Base-by-base conservation (phyloP, 2,113 vertebrate species). In the Myrmophylax atrothorax region DNA sequence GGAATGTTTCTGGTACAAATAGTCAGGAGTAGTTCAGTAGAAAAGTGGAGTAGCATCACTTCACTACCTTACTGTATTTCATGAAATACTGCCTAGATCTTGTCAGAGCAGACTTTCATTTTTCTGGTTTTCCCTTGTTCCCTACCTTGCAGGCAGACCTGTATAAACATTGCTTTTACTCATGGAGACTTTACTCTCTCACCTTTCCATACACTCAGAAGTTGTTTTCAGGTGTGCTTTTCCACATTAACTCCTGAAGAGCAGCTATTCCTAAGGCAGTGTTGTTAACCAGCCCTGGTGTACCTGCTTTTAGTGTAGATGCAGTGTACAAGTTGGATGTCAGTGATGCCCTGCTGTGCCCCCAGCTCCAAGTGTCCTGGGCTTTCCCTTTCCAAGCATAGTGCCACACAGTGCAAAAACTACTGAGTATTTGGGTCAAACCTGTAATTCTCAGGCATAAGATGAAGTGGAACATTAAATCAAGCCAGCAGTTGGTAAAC, bases 261-360 rank as follows among this genome's bases (percentile, higher is more conserved):
- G 10, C 33, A 42, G 29, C 59, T 63, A 0, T 59, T 92, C 13
- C 69, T 16, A n/a, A 53, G 47, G 84, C 59, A 81, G 53, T 20
- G 14, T 47, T 38, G 53, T 40, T 38, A 38, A 10, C 4, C 60
- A 74, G 47, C 59, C 40, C 55, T 14, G 22, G 18, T 44, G 28
- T 47, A 22, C 15, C 38, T 55, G 42, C 19, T 75, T 46, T 47
- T 8, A 9, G 52, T 0, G 0, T 1, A 14, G 53, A 8, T 2
- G 2, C 50, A 35, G 16, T 0, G 0, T n/a, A 4, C 0, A 2
- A 62, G 10, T 37, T 1, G 0, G 49, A 29, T 0, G 0, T 19
- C 37, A 46, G 42, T 2, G 0, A 3, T 62, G 72, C 18, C 8
- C 8, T 42, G 55, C 59, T 84, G 50, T 56, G 55, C 50, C 3